Base-by-base conservation (phyloP, 1,140 invertebrate genomes). In the Caenorhabditis brenneri region DNA sequence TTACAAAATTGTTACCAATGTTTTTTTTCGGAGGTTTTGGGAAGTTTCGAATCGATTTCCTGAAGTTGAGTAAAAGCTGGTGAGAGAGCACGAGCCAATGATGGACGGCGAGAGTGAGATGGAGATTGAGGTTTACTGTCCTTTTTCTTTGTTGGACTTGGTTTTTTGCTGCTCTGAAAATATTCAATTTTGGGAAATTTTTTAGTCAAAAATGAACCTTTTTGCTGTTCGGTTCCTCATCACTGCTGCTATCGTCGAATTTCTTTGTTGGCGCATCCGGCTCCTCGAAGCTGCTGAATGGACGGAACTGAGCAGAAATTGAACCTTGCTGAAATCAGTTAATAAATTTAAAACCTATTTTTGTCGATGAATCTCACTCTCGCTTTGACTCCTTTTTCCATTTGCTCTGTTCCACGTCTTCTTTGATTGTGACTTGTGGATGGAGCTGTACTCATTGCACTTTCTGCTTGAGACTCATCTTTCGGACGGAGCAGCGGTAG, bases 211-310 rank as follows among this genome's bases (percentile, higher is more conserved):
- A n/a, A 19, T n/a, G 15, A 15, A 55, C 36, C 65, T 42, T 42
- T 15, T 74, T 74, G 36, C 65, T 74, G 46, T 24, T 55, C 22
- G 42, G 42, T n/a, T 74, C 65, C 1, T 74, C 65, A 7, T 74
- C 65, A 74, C 65, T 74, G 36, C 65, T 74, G 36, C 65, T 74
- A 74, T 74, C 65, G 33, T 74, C 65, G 15, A 74, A 74, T n/a
- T 74, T 74, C n/a, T 74, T 74, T 6, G 65, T 74, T 4, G 65
- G 33, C n/a, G 27, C 27, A 46, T 74, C 65, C 6, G 65, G 65
- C 36, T 74, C 65, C 10, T 74, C 65, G 22, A 74, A 74, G 24
- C 65, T 74, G 22, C 42, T 74, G 65, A 74, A 74, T n/a, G 65
- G 65, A n/a, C 65, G 65, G 9, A 74, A 36, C 24, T 74, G 65